Percentiles rank a stretch among this genome's conserved stretches.
phyloP scores from a whole-genome alignment of 1,140 invertebrate genomes.

The Heliconius eleuchia region DNA sequence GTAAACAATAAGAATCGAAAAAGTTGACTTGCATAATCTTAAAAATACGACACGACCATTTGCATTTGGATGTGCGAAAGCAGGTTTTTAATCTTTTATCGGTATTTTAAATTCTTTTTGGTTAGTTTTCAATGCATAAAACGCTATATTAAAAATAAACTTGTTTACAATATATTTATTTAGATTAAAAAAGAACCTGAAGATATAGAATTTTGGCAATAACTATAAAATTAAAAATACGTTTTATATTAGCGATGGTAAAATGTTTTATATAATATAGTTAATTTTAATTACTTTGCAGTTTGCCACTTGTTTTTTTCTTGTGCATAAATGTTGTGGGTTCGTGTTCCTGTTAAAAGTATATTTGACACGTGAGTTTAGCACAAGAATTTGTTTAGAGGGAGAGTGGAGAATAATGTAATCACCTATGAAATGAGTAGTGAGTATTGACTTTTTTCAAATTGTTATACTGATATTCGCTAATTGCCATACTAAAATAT shows the following conservation, averaged over 20 bases:
- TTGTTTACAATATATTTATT: background rate
- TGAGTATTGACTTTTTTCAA: too few relatives aligned
- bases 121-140: background rate
- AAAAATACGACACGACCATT: background rate
- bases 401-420: too few relatives aligned
- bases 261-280: background rate
- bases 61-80: background rate
- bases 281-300: background rate
- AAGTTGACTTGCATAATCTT: background rate
- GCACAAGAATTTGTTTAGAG: too few relatives aligned
- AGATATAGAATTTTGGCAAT: background rate
- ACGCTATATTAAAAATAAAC: background rate
- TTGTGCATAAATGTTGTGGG: background rate
- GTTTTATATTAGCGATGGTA: background rate
- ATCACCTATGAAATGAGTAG: too few relatives aligned
- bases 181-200: background rate
- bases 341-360: too few relatives aligned
- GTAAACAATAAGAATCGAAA: background rate
- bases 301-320: background rate
- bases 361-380: too few relatives aligned
- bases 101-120: background rate
- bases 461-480: too few relatives aligned
- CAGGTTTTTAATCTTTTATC: slow-evolving; percentile 4
- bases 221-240: background rate
- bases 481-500: too few relatives aligned